phyloP scores from a whole-genome alignment of 1,140 invertebrate genomes.

The Nomia melanderi region DNA sequence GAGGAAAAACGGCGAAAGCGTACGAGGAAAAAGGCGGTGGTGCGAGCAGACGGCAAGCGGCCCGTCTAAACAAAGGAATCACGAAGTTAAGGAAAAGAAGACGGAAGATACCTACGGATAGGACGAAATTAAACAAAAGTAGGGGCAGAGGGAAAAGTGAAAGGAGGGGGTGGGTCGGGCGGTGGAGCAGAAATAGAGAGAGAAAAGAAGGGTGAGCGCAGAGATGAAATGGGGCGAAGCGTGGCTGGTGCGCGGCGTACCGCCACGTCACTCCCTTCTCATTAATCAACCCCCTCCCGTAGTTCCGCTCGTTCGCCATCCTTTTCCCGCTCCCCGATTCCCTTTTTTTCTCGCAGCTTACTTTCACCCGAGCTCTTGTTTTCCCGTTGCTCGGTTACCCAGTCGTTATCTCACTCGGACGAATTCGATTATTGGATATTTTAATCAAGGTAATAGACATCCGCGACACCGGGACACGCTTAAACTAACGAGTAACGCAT shows the following conservation, averaged over 20 bases:
- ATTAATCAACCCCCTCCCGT: conserved; percentile 70
- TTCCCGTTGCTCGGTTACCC: conserved; percentile 46
- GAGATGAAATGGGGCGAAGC: conserved; percentile 71
- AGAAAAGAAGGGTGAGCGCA: conserved; percentile 37
- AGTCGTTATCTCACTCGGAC: conserved; percentile 50
- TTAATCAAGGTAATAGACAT: conserved; percentile 74
- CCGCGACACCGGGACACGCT: conserved; percentile 49
- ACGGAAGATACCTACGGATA: conserved; percentile 21
- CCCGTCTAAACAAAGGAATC: conserved; percentile 25
- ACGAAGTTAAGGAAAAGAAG: conserved; percentile 28
- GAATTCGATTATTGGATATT: conserved; percentile 76
- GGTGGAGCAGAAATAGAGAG: neutral
- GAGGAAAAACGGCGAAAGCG: neutral
- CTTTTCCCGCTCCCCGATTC: conserved; percentile 33
- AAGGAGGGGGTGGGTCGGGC: neutral
- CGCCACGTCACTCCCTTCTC: conserved; percentile 72
- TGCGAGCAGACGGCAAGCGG: neutral
- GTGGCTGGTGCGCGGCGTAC: conserved; percentile 67
- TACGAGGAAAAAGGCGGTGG: conserved; percentile 8
- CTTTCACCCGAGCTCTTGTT: conserved; percentile 31
- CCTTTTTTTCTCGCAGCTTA: conserved; percentile 16
- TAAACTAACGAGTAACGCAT: conserved; percentile 60
- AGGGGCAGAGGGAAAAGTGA: conserved; percentile 12
- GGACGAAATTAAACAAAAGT: conserved; percentile 32
- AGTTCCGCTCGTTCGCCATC: conserved; percentile 25